These are phyloP conservation scores for Gonatopus flavifemur DNA, from an alignment of 1,140 invertebrate genomes.

Conservation along the genomic window DNA sequence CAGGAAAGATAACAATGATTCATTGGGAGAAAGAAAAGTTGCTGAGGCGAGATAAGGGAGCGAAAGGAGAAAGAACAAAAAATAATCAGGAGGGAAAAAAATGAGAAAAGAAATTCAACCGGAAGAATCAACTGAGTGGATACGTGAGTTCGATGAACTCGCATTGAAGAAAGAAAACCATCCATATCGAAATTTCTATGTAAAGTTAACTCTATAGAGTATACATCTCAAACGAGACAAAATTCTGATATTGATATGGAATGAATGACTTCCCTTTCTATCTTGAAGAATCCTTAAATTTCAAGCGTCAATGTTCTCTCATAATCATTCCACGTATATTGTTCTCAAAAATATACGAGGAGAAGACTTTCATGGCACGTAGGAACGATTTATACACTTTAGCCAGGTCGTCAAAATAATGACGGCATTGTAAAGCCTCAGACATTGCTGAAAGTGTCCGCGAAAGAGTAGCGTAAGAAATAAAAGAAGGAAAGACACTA, in stretches of 20 bases:
- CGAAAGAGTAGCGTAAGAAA: too few relatives aligned
- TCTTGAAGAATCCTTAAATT: too few relatives aligned
- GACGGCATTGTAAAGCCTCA: constrained; percentile 22
- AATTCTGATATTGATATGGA: too few relatives aligned
- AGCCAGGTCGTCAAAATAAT: constrained; percentile 25
- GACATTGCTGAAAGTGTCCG: too few relatives aligned
- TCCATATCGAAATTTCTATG: too few relatives aligned
- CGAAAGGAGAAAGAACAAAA: background rate
- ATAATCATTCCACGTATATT: too few relatives aligned
- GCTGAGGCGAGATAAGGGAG: background rate
- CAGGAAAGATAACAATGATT: background rate
- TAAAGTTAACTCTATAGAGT: background rate
- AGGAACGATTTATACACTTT: constrained; percentile 35
- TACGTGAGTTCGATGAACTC: too few relatives aligned
- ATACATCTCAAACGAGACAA: background rate
- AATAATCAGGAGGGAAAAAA: background rate
- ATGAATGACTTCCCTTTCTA: too few relatives aligned
- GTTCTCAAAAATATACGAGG: constrained; percentile 11
- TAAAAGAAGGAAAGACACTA: too few relatives aligned
- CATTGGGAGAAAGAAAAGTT: background rate
- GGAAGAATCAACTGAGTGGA: constrained; percentile 23
- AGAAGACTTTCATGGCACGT: constrained; percentile 34
- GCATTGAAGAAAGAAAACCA: too few relatives aligned
- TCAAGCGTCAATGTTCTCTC: too few relatives aligned
- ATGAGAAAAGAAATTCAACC: background rate